Evolutionary conservation across 2,797 vertebrate species (phyloP), one percentile per base, ranked within the genome.

Genomic region (Hybognathus amarus): DNA sequence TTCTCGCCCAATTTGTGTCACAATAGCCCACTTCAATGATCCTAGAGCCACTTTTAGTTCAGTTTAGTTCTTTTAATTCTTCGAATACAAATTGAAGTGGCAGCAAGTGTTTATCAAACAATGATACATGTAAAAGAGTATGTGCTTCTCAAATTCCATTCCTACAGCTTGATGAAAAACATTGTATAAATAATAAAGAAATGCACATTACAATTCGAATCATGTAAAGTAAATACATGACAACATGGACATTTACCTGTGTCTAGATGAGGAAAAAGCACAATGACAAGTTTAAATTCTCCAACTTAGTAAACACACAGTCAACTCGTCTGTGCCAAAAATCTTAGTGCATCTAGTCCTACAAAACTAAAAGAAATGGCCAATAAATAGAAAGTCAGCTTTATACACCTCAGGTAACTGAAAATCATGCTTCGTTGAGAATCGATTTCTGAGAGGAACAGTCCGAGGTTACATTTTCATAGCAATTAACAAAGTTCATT

Each of bases 171-270:
- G 7, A 59, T 76, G 22, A 77, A n/a, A 59, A 59, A 70, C 33
- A 63, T 30, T 4, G 15, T 36, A 63, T 80, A 73, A 73, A 71
- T 81, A 81, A 36, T 20, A 42, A 80, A 30, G 36, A 70, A 56
- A 45, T 27, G 8, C 40, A 61, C 61, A 63, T 73, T 47, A 20
- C 18, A 71, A 2, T 45, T 59, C 1, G 6, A 56, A 42, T 69
- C 66, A 70, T 22, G 22, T 69, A 47, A n/a, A 38, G 38, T 22
- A 12, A 61, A 61, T 27, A 3, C 59, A 63, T 30, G 12, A 24
- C 70, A 54, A 11, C 27, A 54, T 54, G 30, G 12, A 75, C 36
- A 56, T 56, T 8, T 36, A 18, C 30, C 15, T 47, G n/a, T 50
- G 24, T 50, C 24, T 73, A 50, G 17, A 38, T 56, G 47, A 33